These are phyloP conservation scores for Halcyon malimbica DNA, from an alignment of 2,113 vertebrate species.

Conservation along the genomic window DNA sequence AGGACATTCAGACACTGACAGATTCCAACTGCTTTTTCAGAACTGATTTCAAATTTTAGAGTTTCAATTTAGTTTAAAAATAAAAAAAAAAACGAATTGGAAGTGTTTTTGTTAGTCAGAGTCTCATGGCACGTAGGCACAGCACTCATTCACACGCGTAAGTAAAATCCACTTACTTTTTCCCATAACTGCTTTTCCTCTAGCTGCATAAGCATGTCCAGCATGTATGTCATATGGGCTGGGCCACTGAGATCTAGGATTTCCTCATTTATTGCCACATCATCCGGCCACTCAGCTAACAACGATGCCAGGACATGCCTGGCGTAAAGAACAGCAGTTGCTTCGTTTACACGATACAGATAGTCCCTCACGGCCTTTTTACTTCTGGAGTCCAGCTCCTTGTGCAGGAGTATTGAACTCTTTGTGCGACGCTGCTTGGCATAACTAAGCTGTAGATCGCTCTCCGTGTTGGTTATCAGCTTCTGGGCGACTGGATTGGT, in stretches of 20 bases:
- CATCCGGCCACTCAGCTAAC: constrained; percentile 89
- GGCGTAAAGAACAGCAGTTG: constrained; percentile 92
- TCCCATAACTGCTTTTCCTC: constrained; percentile 94
- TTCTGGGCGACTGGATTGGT: constrained; percentile 91
- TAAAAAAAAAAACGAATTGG: not conserved
- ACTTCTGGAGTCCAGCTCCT: constrained; percentile 91
- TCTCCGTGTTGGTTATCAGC: constrained; percentile 93
- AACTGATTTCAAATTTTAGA: not conserved
- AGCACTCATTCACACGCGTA: not conserved
- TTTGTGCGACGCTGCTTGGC: constrained; percentile 94
- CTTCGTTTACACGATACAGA: constrained; percentile 93
- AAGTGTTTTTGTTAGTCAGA: not conserved
- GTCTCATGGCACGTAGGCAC: not conserved
- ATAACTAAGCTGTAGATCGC: constrained; percentile 92
- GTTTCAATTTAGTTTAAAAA: not conserved
- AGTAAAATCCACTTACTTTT: constrained; percentile 79
- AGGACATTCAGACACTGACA: not conserved
- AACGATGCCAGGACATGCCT: constrained; percentile 91
- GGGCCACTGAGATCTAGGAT: constrained; percentile 91
- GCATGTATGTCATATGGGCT: constrained; percentile 96
- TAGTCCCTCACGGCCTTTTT: constrained; percentile 90
- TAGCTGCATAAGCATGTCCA: constrained; percentile 98
- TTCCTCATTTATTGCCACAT: constrained; percentile 86
- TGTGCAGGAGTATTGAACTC: constrained; percentile 92
- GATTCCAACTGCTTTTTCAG: not conserved